Evolutionary conservation across 2,888 invertebrate species (phyloP).

Genomic region (Metalampra italica): DNA sequence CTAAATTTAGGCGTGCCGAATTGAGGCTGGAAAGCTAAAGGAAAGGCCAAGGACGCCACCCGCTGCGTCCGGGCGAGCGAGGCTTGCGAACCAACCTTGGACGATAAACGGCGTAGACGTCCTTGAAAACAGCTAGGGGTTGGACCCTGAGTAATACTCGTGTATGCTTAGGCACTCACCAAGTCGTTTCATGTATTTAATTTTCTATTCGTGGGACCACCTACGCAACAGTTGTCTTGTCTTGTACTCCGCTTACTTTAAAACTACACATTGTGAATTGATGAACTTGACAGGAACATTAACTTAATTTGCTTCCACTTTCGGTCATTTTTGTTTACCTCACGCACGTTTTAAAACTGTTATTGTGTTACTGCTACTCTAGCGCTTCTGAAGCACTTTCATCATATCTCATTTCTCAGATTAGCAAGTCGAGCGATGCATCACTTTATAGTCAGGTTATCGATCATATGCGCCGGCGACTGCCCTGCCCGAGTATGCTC

Average conservation of each 20-base stretch:
- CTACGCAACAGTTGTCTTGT: not conserved
- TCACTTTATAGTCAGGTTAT: constrained; percentile 37
- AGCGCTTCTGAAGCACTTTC: not conserved
- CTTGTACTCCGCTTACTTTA: constrained; percentile 8
- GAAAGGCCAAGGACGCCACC: constrained; percentile 49
- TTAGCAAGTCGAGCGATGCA: constrained; percentile 23
- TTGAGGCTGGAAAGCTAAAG: constrained; percentile 28
- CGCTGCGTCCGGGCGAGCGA: constrained; percentile 37
- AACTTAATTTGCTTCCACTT: constrained; percentile 18
- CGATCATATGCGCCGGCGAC: constrained; percentile 27
- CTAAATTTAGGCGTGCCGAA: constrained; percentile 31
- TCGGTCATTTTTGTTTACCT: constrained; percentile 1
- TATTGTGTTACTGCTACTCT: not conserved
- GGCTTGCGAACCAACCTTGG: constrained; percentile 41
- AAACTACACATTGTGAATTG: constrained; percentile 15
- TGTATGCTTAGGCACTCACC: not conserved
- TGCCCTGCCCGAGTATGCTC: constrained; percentile 14
- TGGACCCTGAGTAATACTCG: not conserved
- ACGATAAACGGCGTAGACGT: constrained; percentile 35
- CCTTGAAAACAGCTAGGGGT: constrained; percentile 28
- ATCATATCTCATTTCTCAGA: constrained; percentile 5
- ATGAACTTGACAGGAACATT: constrained; percentile 15
- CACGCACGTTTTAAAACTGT: not conserved
- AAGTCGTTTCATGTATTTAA: not conserved
- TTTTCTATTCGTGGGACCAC: too few species aligned